phyloP scores from a whole-genome alignment of 2,888 invertebrate species.

The Drosophila picticornis region DNA sequence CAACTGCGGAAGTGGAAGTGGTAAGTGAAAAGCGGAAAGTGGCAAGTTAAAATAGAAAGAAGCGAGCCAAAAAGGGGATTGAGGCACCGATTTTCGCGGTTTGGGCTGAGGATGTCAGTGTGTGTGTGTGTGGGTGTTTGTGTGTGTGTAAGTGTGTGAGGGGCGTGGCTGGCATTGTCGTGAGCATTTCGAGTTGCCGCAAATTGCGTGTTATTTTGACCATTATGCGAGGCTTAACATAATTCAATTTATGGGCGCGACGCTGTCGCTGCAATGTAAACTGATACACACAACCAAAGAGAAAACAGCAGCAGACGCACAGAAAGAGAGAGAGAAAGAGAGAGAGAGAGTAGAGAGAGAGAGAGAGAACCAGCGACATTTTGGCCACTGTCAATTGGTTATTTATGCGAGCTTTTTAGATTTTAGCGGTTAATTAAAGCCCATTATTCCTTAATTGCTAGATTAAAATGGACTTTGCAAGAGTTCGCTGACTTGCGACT shows the following conservation, averaged over 20 bases:
- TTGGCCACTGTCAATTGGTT: conserved; percentile 67
- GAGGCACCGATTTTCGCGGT: not conserved
- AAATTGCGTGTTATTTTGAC: conserved; percentile 78
- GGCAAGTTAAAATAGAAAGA: conserved; percentile 17
- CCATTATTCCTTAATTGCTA: conserved; percentile 76
- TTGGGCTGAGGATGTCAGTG: not conserved
- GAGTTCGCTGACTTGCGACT: conserved; percentile 8
- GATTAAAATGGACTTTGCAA: conserved; percentile 64
- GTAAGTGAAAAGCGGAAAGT: conserved; percentile 3
- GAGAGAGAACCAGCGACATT: not conserved
- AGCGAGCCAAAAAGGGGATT: conserved; percentile 21
- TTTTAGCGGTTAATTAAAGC: conserved; percentile 79
- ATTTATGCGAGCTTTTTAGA: conserved; percentile 78
- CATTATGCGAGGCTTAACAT: conserved; percentile 77
- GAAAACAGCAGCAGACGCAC: not conserved
- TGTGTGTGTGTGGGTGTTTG: not conserved
- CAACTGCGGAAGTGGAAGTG: conserved; percentile 14
- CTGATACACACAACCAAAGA: not conserved
- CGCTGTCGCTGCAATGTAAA: conserved; percentile 44
- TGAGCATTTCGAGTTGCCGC: conserved; percentile 55
- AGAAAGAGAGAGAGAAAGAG: too few species aligned
- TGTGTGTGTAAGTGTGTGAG: conserved; percentile 9
- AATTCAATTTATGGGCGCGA: conserved; percentile 75
- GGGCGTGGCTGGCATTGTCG: conserved; percentile 37
- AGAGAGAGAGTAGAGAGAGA: not conserved